These are phyloP conservation scores for Cinclus cinclus DNA, from an alignment of 2,113 vertebrate genomes.

Conservation along the genomic window DNA sequence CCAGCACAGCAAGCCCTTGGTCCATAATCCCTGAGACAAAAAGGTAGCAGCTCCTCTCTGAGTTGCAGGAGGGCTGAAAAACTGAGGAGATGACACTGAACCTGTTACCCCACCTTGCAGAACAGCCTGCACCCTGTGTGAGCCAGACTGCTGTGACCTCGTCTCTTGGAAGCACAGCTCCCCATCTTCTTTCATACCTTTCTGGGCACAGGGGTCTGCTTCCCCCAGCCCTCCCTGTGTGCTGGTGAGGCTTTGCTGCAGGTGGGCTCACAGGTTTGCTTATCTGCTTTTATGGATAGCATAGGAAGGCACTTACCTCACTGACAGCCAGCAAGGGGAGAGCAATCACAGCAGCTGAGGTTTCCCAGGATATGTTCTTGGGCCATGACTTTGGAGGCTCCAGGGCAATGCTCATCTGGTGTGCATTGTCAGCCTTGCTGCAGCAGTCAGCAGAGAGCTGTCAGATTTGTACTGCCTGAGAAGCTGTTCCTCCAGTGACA, in stretches of 20 bases:
- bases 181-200: background rate
- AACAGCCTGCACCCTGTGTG: fast-evolving
- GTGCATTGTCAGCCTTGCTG: background rate
- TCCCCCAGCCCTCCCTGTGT: background rate
- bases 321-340: background rate
- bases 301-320: background rate
- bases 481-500: background rate
- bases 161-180: background rate
- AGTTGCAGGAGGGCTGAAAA: background rate
- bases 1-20: background rate
- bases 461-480: background rate
- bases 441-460: background rate
- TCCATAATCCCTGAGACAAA: background rate
- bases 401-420: background rate
- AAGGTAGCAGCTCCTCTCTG: background rate
- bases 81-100: fast-evolving
- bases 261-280: background rate
- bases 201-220: fast-evolving
- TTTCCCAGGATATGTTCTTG: background rate
- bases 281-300: fast-evolving
- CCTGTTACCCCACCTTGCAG: fast-evolving
- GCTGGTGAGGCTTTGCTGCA: background rate
- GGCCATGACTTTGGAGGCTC: background rate
- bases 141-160: background rate
- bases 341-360: background rate